Percentiles rank a stretch among this genome's conserved stretches.
These are phyloP conservation scores for Epicampocera succincta DNA, from an alignment of 2,888 invertebrate genomes.

Conservation along the genomic window DNA sequence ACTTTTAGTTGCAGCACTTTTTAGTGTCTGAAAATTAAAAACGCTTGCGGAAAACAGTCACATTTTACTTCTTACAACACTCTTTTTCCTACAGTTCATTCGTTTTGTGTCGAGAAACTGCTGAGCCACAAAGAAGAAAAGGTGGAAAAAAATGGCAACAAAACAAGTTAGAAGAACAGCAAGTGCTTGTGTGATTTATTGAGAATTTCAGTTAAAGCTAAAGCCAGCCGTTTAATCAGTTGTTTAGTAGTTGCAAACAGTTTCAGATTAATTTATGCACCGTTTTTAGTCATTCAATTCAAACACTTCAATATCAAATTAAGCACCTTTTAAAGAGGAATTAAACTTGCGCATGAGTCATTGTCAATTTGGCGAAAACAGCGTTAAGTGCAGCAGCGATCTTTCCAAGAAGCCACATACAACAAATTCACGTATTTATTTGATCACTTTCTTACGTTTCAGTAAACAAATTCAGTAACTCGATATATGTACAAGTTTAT, in stretches of 20 bases:
- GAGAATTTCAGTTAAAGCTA: constrained; percentile 15
- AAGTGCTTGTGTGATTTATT: constrained; percentile 38
- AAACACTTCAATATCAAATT: constrained; percentile 19
- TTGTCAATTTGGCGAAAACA: constrained; percentile 24
- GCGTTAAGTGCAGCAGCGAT: not conserved
- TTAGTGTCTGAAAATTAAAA: constrained; percentile 44
- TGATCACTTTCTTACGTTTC: constrained; percentile 4
- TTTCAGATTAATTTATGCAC: constrained; percentile 43
- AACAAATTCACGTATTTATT: not conserved
- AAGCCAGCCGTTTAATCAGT: constrained; percentile 14
- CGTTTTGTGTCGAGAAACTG: constrained; percentile 1
- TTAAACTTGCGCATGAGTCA: constrained; percentile 35
- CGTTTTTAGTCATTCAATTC: constrained; percentile 47
- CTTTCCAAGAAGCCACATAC: constrained; percentile 27
- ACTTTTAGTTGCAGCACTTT: constrained; percentile 48
- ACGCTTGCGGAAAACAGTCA: not conserved
- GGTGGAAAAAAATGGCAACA: too few relatives aligned
- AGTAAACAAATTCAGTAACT: constrained; percentile 1
- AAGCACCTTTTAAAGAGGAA: constrained; percentile 42
- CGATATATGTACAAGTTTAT: not conserved
- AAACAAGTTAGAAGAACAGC: constrained; percentile 23
- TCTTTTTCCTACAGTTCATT: constrained; percentile 14
- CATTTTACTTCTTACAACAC: constrained; percentile 1
- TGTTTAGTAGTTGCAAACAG: not conserved
- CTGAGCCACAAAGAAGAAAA: not conserved